These are phyloP conservation scores for Noctuana brunneofusca DNA, from an alignment of 2,888 invertebrate genomes.

Conservation along the genomic window DNA sequence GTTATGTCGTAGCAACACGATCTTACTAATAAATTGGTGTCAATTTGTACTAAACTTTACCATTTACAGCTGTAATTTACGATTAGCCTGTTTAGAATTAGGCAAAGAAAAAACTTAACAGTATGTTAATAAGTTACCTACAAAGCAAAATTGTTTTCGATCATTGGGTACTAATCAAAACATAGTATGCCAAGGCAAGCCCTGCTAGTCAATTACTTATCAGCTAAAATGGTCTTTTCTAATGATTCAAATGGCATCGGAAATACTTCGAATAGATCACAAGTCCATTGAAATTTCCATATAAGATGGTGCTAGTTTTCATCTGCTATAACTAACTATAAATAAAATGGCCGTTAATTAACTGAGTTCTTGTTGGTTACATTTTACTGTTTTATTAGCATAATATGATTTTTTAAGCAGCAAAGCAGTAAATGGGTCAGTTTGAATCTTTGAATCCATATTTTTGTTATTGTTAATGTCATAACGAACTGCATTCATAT, in stretches of 20 bases:
- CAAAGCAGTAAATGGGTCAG: no score
- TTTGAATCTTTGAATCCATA: no score
- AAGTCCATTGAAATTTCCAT: conserved; percentile 7
- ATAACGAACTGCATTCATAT: no score
- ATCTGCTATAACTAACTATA: not conserved
- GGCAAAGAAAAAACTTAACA: conserved; percentile 3
- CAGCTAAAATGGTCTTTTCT: conserved; percentile 4
- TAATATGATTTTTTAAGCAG: no score
- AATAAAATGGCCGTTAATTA: not conserved
- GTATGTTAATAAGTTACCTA: not conserved
- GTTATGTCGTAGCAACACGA: not conserved
- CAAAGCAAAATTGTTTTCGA: not conserved
- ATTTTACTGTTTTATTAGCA: no score
- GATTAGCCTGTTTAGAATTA: not conserved
- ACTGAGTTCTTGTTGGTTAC: not conserved
- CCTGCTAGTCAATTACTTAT: conserved; percentile 9
- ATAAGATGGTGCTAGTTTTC: conserved; percentile 7
- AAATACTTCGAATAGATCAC: conserved; percentile 17
- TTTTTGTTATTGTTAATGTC: no score
- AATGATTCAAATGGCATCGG: conserved; percentile 14
- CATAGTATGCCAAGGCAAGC: conserved; percentile 1
- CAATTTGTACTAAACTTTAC: conserved; percentile 1
- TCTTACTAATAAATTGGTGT: not conserved
- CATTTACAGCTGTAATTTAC: not conserved
- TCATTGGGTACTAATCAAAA: not conserved